phyloP scores from a whole-genome alignment of 2,888 invertebrate genomes.

The Dromius quadrimaculatus region DNA sequence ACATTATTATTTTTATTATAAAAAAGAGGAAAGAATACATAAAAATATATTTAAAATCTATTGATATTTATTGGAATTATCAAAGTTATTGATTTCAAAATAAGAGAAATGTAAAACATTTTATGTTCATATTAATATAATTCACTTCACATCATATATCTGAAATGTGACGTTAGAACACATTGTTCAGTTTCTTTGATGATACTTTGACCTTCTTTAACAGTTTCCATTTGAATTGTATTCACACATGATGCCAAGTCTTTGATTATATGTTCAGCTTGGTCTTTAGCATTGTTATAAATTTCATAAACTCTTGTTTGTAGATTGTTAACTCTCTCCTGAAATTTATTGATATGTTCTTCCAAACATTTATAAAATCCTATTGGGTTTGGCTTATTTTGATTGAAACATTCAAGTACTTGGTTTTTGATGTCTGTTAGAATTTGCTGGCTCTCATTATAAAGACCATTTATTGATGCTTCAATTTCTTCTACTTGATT shows the following conservation, averaged over 20 bases:
- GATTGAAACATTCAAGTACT: not conserved
- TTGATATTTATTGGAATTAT: no score
- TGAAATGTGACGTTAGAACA: not conserved
- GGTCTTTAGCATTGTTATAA: not conserved
- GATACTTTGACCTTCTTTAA: conserved; percentile 27
- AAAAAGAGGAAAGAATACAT: no score
- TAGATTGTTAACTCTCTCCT: conserved; percentile 6
- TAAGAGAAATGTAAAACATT: no score
- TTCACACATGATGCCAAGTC: conserved; percentile 23
- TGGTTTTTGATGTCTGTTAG: not conserved
- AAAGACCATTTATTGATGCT: not conserved
- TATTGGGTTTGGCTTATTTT: conserved; percentile 19
- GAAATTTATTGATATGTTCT: not conserved
- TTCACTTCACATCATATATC: not conserved
- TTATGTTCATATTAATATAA: no score
- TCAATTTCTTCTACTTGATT: conserved; percentile 1
- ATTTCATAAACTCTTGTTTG: conserved; percentile 5
- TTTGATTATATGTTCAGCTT: not conserved
- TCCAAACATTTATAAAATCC: conserved; percentile 28
- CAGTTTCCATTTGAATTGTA: conserved; percentile 13
- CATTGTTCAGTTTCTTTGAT: conserved; percentile 4
- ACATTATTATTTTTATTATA: no score
- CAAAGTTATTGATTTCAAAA: not conserved
- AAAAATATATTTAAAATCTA: no score
- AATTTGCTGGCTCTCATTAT: not conserved